Base-by-base conservation (phyloP, 92 coral and sea anemone species). In the Paragorgia papillata region DNA sequence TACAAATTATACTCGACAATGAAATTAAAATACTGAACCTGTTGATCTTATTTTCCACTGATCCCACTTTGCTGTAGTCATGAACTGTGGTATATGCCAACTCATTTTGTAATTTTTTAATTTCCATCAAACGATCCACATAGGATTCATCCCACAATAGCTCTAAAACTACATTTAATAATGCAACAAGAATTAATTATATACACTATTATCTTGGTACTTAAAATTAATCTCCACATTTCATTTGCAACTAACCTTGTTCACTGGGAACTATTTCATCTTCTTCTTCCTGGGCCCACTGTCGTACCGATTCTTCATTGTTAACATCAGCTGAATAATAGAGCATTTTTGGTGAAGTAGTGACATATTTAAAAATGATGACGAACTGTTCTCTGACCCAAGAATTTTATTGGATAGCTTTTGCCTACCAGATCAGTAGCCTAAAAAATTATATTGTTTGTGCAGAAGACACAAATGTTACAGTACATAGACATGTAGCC, bases 91-190 rank as follows among this genome's bases (percentile, higher is more conserved):
- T 68, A 60, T 61, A 75, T 22, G 59, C 71, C 41, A 75, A 7
- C 29, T 78, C 69, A 69, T 0, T 5, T 78, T 78, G 40, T 2
- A 78, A 62, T 24, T 78, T 77, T 0, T 58, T 49, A 30, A 62
- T 49, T 63, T 62, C 53, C 82, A 17, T n/a, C 74, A 77, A 77
- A 46, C 37, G 58, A 19, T 78, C 75, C 59, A 64, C 55, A 78
- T 63, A 64, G 33, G 31, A 48, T 21, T 64, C 82, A 78, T 78
- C 64, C 82, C 82, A 64, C 54, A 62, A 63, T 43, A 78, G 82
- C 50, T 69, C 54, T 62, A 78, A 78, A 78, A 10, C 82, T 73
- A 19, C 0, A 51, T 51, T 5, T 22, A 51, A 17, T 17, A 51
- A 3, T 5, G 20, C 2, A 69, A 44, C 22, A 21, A 69, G 0